These are phyloP conservation scores for Scaptomyza parva DNA, from an alignment of 2,888 invertebrate genomes.

Conservation along the genomic window DNA sequence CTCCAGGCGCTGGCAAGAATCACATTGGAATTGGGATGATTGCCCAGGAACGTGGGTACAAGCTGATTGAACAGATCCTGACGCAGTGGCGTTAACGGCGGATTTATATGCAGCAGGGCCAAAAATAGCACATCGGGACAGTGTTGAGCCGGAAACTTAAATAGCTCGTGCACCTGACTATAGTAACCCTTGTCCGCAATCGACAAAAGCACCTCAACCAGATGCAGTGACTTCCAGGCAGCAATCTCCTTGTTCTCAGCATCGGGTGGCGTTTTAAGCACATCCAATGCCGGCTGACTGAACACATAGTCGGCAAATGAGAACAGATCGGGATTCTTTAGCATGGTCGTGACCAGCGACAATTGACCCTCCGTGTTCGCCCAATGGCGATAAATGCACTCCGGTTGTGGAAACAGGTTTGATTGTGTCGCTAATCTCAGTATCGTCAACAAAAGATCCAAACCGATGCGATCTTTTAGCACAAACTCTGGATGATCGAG, in stretches of 20 bases:
- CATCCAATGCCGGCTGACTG: conserved; percentile 93
- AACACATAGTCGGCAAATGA: conserved; percentile 97
- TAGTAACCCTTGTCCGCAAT: conserved; percentile 95
- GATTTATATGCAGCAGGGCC: conserved; percentile 94
- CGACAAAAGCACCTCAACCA: conserved; percentile 94
- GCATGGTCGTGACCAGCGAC: conserved; percentile 93
- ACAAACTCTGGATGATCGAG: conserved; percentile 96
- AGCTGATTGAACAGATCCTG: conserved; percentile 95
- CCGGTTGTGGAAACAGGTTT: conserved; percentile 92
- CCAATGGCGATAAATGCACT: conserved; percentile 96
- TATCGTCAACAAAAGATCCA: conserved; percentile 93
- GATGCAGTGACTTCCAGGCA: conserved; percentile 96
- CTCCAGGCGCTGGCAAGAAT: conserved; percentile 99
- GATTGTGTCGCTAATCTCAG: conserved; percentile 92
- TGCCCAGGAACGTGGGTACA: conserved; percentile 96
- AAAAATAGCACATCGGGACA: conserved; percentile 97
- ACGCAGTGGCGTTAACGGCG: conserved; percentile 91
- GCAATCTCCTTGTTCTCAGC: conserved; percentile 96
- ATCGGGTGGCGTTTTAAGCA: conserved; percentile 97
- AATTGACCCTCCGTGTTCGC: conserved; percentile 96
- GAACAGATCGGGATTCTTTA: conserved; percentile 97
- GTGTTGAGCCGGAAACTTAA: conserved; percentile 95
- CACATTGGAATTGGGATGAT: conserved; percentile 98
- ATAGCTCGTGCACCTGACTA: conserved; percentile 91
- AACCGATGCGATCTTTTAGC: conserved; percentile 93